Evolutionary conservation across 2,888 invertebrate genomes (phyloP), one percentile per base, ranked within the genome.

Genomic region (Dynastes hyllus): DNA sequence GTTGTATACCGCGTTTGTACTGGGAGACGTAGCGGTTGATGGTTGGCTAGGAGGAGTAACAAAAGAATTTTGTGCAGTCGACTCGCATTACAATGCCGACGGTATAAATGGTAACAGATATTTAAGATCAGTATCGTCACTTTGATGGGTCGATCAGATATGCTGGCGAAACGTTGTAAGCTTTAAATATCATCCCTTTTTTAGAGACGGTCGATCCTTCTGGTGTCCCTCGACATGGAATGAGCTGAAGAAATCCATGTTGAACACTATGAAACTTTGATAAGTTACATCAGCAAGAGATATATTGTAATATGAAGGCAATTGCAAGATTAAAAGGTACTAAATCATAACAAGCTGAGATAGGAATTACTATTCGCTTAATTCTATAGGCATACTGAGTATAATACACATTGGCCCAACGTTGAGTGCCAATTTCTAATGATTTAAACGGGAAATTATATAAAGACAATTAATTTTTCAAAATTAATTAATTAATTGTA

Each of bases 41-140:
- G 51, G 51, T 50, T 29, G 50, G 51, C 11, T 65, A 45, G 55
- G 50, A 29, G 16, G 51, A 76, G 45, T 67, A 61, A 77, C 69
- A 67, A 77, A 69, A 67, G 77, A 77, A 67, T 77, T 69, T 67
- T 69, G 55, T 75, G 73, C 73, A 75, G 73, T 77, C 61, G 67
- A 58, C 55, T 77, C 77, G 77, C 67, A 67, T 69, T 67, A 77
- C 67, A 76, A 77, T 61, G 73, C 73, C 63, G 77, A 58, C 55
- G 77, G 77, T 67, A 77, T 80, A 80, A 80, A 80, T 71, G 80
- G 80, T 78, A 80, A 78, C 80, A 80, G 80, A 80, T 80, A 78
- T 80, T 77, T 78, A 78, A 80, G 80, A 80, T 80, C 67, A 37
- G 69, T 80, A 80, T 80, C 80, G 78, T 69, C 58, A 67, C 50